Evolutionary conservation across 2,797 vertebrate species (phyloP).

Genomic region (Ciconia nigra): DNA sequence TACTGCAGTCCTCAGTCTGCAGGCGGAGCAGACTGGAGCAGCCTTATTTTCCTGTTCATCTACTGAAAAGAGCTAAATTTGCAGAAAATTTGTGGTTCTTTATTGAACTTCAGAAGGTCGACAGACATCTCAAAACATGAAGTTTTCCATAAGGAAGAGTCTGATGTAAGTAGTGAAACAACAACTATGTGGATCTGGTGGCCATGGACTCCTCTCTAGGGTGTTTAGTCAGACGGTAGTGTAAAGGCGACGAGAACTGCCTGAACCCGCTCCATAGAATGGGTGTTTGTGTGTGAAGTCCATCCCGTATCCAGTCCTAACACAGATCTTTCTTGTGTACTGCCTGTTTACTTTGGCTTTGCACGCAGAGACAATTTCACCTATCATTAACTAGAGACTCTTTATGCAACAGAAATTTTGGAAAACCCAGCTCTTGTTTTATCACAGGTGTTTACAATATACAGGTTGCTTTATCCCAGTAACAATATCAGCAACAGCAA

Average conservation of each 20-base stretch:
- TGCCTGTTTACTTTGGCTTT: neutral
- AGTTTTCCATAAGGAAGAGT: neutral
- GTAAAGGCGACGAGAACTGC: neutral
- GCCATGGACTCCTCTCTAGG: neutral
- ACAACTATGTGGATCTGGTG: neutral
- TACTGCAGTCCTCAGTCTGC: neutral
- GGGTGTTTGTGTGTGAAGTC: neutral
- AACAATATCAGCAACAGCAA: neutral
- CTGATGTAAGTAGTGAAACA: neutral
- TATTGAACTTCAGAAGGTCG: neutral
- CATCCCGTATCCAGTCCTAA: neutral
- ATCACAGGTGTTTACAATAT: neutral
- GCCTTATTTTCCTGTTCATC: neutral
- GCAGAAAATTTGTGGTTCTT: neutral
- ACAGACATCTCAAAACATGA: neutral
- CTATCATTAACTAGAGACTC: neutral
- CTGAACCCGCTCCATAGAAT: neutral
- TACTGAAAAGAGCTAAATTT: neutral
- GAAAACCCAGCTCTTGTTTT: neutral
- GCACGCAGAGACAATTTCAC: neutral
- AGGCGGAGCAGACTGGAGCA: neutral
- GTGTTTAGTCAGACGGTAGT: neutral
- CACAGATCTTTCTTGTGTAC: neutral
- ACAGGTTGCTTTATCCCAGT: neutral
- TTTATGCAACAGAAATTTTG: neutral